Evolutionary conservation across 2,113 vertebrate species (phyloP), one percentile per base, ranked within the genome.

Genomic region (Gymnarchus niloticus): DNA sequence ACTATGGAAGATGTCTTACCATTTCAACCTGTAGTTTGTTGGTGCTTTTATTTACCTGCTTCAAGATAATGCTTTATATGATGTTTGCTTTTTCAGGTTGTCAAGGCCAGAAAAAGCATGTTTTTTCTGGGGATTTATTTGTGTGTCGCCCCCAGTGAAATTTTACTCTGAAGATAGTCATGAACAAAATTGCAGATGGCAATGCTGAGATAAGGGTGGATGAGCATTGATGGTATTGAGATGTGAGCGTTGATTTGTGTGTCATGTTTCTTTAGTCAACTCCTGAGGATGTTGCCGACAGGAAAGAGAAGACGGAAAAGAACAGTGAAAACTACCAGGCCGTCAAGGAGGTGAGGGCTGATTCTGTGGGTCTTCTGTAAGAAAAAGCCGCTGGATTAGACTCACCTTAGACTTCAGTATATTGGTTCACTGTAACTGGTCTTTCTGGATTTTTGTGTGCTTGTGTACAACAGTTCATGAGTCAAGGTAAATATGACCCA

Each of bases 321-420:
- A 96, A 95, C 93, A 98, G 96, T 0, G 97, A 99, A 91, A 99
- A 95, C 93, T 99, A 99, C 89, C 95, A 97, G 93, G 94, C 95
- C 81, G 96, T 98, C 87, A 99, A 97, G 91, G 97, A 97, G 94
- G 98, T 99, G 86, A 89, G 92, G 80, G 14, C 51, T 54, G 25
- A 81, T 81, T 81, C 49, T 33, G 49, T 3, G 51, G 80, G 51
- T 52, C 46, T 25, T 7, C 44, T 48, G 49, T 46, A 52, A 25
- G 48, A 81, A 78, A 9, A 37, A 77, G 19, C 73, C 41, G 23
- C 44, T 23, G 21, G 44, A 78, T 46, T 41, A 78, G 19, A 78
- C 21, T n/a, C n/a, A n/a, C n/a, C n/a, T 48, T 78, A 78, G 41
- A 78, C 23, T 48, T 48, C 10, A 19, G 12, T 41, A 33, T 14